Base-by-base conservation (phyloP, 2,797 vertebrate genomes). In the Pelobates cultripes region DNA sequence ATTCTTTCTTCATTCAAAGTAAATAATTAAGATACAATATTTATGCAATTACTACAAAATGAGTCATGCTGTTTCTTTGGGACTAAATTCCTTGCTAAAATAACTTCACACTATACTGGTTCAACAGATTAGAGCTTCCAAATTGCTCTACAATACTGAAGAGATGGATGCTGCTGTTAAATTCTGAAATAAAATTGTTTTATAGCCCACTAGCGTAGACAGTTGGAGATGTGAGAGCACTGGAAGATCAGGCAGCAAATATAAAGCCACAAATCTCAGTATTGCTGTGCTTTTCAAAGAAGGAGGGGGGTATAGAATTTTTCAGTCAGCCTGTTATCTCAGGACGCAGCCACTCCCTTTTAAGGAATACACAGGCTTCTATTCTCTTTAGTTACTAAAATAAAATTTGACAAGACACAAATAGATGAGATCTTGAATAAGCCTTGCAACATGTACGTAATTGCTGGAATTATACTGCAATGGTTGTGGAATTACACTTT, bases 211-310 rank as follows among this genome's bases (percentile, higher is more conserved):
- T 76, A 76, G 73, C 13, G n/a, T 72, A 70, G 80, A 76, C 68
- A 82, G 74, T 82, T 44, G 74, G 60, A 82, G 69, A 82, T 77
- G 80, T 77, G 74, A 76, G 74, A 82, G 80, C 57, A 66, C 79
- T 81, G 68, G 80, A 77, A 64, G 73, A 82, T 76, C 68, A 77
- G 71, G 74, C 53, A 77, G 74, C 57, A 81, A 75, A 71, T 70
- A 64, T 51, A 76, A 64, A 44, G 45, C 57, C 73, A 76, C 67
- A 77, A 77, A 82, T 72, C 69, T 76, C 60, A 28, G 14, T 43
- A 10, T 43, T 17, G 40, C 44, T 47, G 9, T 47, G 53, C 66
- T 47, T 71, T 40, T 15, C 6, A 45, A 13, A 42, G 41, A 4
- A 73, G 57, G 15, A 17, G 40, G 43, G 43, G 15, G 14, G 15